These are phyloP conservation scores for Pica pica DNA, from an alignment of 2,113 vertebrate genomes.

Conservation along the genomic window DNA sequence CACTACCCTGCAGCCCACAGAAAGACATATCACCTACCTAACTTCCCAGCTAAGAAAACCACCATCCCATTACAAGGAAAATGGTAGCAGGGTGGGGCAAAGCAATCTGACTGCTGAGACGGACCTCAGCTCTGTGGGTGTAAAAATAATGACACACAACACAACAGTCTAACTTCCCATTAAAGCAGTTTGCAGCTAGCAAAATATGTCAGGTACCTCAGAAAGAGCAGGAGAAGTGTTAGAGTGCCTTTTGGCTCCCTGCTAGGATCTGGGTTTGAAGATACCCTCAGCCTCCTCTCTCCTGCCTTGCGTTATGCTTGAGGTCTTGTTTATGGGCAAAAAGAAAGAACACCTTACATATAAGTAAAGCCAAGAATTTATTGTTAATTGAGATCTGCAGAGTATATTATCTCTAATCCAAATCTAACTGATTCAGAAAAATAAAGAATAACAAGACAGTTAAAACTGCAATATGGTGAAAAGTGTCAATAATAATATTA, in stretches of 20 bases:
- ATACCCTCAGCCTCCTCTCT: not conserved
- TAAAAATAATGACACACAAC: not conserved
- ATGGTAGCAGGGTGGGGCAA: not conserved
- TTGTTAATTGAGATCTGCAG: not conserved
- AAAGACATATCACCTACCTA: not conserved
- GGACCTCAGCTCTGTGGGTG: not conserved
- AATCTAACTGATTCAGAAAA: not conserved
- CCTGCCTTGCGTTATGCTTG: not conserved
- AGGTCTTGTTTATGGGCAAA: not conserved
- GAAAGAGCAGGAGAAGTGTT: not conserved
- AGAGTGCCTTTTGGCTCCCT: not conserved
- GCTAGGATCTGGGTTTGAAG: not conserved
- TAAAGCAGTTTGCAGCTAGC: not conserved
- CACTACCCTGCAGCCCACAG: not conserved
- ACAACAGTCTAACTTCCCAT: not conserved
- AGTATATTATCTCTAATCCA: not conserved
- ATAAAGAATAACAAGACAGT: not conserved
- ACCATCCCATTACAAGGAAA: not conserved
- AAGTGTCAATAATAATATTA: not conserved
- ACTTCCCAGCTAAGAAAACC: not conserved
- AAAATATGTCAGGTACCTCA: accelerated
- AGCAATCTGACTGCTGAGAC: not conserved
- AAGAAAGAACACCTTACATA: not conserved
- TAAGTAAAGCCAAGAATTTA: not conserved
- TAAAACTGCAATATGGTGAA: not conserved